Conservation (phyloP, 1,140 invertebrate genomes). For the Drosophila pallidifrons region DNA sequence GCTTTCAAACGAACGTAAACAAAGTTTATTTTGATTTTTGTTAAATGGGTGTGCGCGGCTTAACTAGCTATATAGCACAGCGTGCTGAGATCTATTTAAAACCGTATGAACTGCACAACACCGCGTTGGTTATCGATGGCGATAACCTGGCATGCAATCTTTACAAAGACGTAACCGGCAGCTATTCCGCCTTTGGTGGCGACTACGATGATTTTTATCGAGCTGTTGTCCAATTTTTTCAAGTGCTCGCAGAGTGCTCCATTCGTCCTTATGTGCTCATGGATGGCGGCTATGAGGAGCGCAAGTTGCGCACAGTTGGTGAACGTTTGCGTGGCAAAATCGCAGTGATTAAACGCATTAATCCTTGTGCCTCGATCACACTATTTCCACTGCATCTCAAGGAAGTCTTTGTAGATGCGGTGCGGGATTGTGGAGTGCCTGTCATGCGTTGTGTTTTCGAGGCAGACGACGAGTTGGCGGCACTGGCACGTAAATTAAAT, state of each 20-base stretch:
- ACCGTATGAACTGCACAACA: constrained; percentile 88
- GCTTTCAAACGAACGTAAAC: constrained; percentile 48
- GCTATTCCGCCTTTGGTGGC: constrained; percentile 92
- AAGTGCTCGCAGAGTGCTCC: constrained; percentile 89
- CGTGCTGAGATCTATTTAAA: constrained; percentile 89
- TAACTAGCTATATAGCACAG: constrained; percentile 91
- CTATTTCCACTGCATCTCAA: constrained; percentile 90
- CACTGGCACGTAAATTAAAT: constrained; percentile 89
- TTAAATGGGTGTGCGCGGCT: constrained; percentile 92
- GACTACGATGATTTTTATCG: constrained; percentile 92
- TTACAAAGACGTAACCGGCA: constrained; percentile 88
- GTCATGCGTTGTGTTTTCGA: constrained; percentile 92
- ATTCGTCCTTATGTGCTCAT: constrained; percentile 91
- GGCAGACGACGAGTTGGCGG: constrained; percentile 94
- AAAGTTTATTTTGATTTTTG: constrained; percentile 15
- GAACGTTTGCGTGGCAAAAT: constrained; percentile 88
- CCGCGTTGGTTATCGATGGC: constrained; percentile 92
- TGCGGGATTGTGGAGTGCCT: constrained; percentile 88
- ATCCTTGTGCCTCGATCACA: constrained; percentile 85
- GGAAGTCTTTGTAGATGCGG: constrained; percentile 90
- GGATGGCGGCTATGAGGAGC: constrained; percentile 92
- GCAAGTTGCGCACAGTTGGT: constrained; percentile 90
- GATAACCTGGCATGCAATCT: constrained; percentile 91
- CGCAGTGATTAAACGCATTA: constrained; percentile 85
- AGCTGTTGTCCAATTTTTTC: constrained; percentile 89